Evolutionary conservation across 2,797 vertebrate genomes (phyloP).

Genomic region (Sebastes taczanowskii): DNA sequence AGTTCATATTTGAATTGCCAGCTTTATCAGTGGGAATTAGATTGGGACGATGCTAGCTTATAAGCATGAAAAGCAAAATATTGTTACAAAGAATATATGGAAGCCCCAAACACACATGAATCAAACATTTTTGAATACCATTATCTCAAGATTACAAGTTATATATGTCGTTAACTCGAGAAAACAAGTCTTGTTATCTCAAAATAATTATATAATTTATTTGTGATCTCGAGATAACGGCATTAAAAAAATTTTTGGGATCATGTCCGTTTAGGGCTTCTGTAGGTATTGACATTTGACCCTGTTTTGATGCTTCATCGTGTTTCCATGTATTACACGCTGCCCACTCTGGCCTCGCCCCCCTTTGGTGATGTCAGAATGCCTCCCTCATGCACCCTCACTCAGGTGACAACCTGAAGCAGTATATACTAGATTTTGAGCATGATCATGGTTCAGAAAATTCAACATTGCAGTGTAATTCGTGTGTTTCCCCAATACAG

Average conservation of each 20-base stretch:
- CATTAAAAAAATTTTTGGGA: no score
- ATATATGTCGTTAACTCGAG: no score
- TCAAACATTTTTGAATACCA: no score
- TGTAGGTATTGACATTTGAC: slow-evolving; percentile 16
- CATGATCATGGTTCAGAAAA: slow-evolving; percentile 11
- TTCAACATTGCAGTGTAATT: slow-evolving; percentile 36
- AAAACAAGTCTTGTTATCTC: no score
- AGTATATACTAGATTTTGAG: not conserved
- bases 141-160: no score
- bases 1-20: slow-evolving; percentile 7
- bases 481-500: not conserved
- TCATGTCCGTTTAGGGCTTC: no score
- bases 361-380: not conserved
- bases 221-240: no score
- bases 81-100: slow-evolving; percentile 1
- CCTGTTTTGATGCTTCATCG: slow-evolving; percentile 5
- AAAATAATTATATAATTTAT: no score
- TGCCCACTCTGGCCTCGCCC: not conserved
- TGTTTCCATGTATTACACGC: not conserved
- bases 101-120: no score
- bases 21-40: not conserved
- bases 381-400: not conserved
- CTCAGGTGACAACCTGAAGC: slow-evolving; percentile 3
- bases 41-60: slow-evolving; percentile 8
- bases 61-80: not conserved